Evolutionary conservation across 2,113 vertebrate genomes (phyloP), one percentile per base, ranked within the genome.

Genomic region (Brienomyrus longianalis): DNA sequence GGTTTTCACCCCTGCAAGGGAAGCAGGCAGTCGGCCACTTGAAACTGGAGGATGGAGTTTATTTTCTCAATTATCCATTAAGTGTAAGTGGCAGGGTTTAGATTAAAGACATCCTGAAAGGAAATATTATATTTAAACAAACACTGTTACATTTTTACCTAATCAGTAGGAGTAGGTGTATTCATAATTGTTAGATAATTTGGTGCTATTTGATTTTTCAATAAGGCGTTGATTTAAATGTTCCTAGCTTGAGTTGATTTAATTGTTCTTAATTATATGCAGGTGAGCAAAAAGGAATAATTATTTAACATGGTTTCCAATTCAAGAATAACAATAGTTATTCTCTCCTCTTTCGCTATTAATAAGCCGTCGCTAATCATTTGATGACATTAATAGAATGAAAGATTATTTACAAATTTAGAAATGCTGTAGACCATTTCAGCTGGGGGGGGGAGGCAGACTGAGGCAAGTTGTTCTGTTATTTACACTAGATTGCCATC

Each of bases 31-130:
- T 93, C 94, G 92, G 89, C 93, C 93, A 83, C 0, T 54, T 66
- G 48, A 92, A 92, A 86, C 31, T 62, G 89, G 88, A 90, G 91
- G 90, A 89, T 88, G 0, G 21, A 91, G 91, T 94, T 96, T 94
- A 93, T 93, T 94, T 94, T 94, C 94, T 93, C 92, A 95, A 93
- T 95, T 93, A 90, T 91, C 93, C 91, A 92, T 92, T 90, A 86
- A 91, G 91, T 77, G 85, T 93, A 93, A 95, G 91, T 91, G 93
- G 90, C 92, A 93, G 90, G 88, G 56, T 1, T 17, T 91, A 90
- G 92, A 93, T 43, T 85, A 94, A 94, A 93, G 94, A 91, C 91
- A 90, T 92, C 92, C 86, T 94, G 93, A 94, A 93, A 93, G 92
- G 90, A 91, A 93, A 92, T 90, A 80, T 7, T 90, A 92, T 90